Percentiles rank a stretch among this genome's conserved stretches.
Conservation (phyloP, 2,797 vertebrate species). For the Perodicticus potto region DNA sequence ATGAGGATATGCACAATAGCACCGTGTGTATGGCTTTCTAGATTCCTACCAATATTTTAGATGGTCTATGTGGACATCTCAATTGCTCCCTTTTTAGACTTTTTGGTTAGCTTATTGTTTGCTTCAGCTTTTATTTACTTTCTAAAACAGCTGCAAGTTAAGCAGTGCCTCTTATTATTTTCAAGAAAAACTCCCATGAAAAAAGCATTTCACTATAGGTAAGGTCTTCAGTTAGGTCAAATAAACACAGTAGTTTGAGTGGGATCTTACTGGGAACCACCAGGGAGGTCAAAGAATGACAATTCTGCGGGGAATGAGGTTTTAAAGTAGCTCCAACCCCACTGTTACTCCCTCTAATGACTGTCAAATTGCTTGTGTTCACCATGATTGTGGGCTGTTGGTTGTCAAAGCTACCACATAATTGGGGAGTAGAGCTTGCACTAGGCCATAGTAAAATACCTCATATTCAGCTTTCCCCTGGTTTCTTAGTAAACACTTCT, state of each 20-base stretch:
- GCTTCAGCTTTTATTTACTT: neutral
- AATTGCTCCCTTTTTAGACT: neutral
- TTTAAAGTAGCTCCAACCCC: neutral
- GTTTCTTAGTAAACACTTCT: neutral
- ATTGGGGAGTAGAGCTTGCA: neutral
- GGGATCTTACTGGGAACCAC: neutral
- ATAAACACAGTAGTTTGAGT: neutral
- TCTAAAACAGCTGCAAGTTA: neutral
- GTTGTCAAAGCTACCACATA: neutral
- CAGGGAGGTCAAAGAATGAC: neutral
- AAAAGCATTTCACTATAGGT: neutral
- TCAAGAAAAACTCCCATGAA: neutral
- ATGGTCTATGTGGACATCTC: neutral
- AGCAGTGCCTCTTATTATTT: neutral
- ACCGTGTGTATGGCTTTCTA: neutral
- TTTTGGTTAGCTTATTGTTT: constrained; percentile 1
- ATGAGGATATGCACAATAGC: neutral
- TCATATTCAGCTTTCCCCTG: neutral
- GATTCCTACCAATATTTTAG: neutral
- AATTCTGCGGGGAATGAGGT: neutral
- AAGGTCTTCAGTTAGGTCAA: neutral
- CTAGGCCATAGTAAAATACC: neutral
- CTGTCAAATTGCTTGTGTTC: neutral
- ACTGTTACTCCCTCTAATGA: neutral
- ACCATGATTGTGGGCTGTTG: neutral